Percentiles rank a stretch among this genome's conserved stretches.
phyloP scores from a whole-genome alignment of 2,797 vertebrate species.

The Cyclopterus lumpus region DNA sequence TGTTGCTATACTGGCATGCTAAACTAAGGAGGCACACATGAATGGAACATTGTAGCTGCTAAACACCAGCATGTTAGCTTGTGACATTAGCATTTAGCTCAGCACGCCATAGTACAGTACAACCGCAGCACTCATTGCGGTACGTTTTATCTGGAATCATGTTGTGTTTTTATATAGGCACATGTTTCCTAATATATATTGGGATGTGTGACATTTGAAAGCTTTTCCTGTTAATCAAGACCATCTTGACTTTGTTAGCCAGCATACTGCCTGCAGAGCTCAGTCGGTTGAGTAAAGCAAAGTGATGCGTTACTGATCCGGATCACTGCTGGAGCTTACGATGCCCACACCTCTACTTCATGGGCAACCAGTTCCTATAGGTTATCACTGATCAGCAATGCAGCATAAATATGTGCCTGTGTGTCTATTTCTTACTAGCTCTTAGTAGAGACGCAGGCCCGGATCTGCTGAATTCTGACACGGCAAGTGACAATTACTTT shows the following conservation, averaged over 20 bases:
- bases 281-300: slow-evolving; percentile 25
- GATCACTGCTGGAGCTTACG: slow-evolving; percentile 16
- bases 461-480: slow-evolving; percentile 72
- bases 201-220: background rate
- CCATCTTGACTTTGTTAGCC: slow-evolving; percentile 9
- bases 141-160: background rate
- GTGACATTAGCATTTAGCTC: slow-evolving; percentile 7
- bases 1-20: background rate
- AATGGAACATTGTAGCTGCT: too few species aligned
- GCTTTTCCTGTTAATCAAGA: slow-evolving; percentile 16
- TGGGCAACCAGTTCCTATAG: slow-evolving; percentile 26
- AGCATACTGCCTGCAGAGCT: slow-evolving; percentile 18
- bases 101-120: background rate
- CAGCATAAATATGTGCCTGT: slow-evolving; percentile 37
- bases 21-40: background rate
- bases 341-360: slow-evolving; percentile 35
- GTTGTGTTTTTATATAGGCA: background rate
- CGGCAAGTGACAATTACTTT: slow-evolving; percentile 77
- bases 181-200: background rate
- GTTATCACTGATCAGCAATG: slow-evolving; percentile 48
- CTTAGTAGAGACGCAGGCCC: slow-evolving; percentile 27
- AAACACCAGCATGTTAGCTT: too few species aligned
- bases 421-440: slow-evolving; percentile 63
- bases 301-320: slow-evolving; percentile 29
- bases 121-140: background rate